Base-by-base conservation (phyloP, 2,888 invertebrate genomes). In the Euzophera pinguis region DNA sequence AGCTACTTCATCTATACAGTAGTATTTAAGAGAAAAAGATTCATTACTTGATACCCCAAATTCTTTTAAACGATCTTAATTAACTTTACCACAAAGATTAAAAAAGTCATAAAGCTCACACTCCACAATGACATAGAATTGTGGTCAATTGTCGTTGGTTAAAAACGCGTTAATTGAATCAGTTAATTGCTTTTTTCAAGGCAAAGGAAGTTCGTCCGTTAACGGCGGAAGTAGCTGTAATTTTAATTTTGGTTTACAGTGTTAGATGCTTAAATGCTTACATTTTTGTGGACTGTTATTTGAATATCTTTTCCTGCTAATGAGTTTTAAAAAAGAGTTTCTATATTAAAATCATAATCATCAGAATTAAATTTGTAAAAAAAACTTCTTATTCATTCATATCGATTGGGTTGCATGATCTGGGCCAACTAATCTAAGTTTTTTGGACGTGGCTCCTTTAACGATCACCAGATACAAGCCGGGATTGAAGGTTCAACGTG, bases 101-200 rank as follows among this genome's bases (percentile, higher is more conserved):
- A 43, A 43, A 12, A 45, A 14, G 14, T 45, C 45, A 14, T 16
- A 34, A 29, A 27, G 27, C 8, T 49, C 27, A 38, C 37, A 32
- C 29, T 32, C 22, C 29, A 29, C 34, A 51, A 43, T 42, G 29
- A 39, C 9, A 16, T 51, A 27, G 34, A 51, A 43, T 50, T 43
- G 34, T 12, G 22, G 8, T 12, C 43, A 60, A 60, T 53, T 54
- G 53, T 42, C 47, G 55, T 41, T 38, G 54, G 54, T 60, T 56
- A 60, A 52, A 50, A 52, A 56, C 55, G 53, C 56, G 59, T 60
- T 75, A 78, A 75, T 75, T 71, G 66, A 69, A 71, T 73, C 63
- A 71, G 66, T 71, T 78, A 78, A 79, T 79, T 78, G 73, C 69
- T 72, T 72, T 22, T 80, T 82, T 78, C 75, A 79, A 79, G 82